Evolutionary conservation across 2,113 vertebrate genomes (phyloP).

Genomic region (Rana temporaria): DNA sequence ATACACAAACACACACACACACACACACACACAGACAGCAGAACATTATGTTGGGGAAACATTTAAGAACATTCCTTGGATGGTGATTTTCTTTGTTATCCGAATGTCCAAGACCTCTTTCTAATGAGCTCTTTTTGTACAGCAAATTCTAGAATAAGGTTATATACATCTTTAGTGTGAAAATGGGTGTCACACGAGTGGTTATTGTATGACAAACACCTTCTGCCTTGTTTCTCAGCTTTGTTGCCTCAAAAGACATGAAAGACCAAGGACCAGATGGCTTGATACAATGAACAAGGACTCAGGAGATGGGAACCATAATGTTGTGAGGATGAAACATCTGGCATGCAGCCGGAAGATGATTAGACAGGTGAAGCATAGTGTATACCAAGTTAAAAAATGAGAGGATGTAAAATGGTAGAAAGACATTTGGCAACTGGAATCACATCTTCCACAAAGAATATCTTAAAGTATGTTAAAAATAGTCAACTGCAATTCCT

Average conservation of each 20-base stretch:
- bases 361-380: constrained; percentile 42
- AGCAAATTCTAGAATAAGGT: constrained; percentile 4
- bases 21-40: no score
- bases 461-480: not conserved
- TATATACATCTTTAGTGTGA: constrained; percentile 58
- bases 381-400: constrained; percentile 8
- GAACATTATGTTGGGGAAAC: no score
- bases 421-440: constrained; percentile 8
- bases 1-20: no score
- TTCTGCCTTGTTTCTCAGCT: constrained; percentile 57
- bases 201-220: constrained; percentile 56
- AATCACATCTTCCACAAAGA: not conserved
- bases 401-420: constrained; percentile 1
- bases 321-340: constrained; percentile 62
- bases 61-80: not conserved
- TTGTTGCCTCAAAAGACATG: constrained; percentile 63
- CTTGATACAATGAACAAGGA: constrained; percentile 42
- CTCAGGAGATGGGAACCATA: constrained; percentile 59
- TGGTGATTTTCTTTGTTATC: not conserved
- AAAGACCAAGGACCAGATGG: constrained; percentile 64
- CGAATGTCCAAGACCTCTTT: constrained; percentile 42
- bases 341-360: constrained; percentile 46
- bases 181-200: constrained; percentile 51
- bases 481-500: not conserved
- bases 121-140: constrained; percentile 46